phyloP scores from a whole-genome alignment of 1,140 invertebrate genomes.

The Laupala kohalensis region DNA sequence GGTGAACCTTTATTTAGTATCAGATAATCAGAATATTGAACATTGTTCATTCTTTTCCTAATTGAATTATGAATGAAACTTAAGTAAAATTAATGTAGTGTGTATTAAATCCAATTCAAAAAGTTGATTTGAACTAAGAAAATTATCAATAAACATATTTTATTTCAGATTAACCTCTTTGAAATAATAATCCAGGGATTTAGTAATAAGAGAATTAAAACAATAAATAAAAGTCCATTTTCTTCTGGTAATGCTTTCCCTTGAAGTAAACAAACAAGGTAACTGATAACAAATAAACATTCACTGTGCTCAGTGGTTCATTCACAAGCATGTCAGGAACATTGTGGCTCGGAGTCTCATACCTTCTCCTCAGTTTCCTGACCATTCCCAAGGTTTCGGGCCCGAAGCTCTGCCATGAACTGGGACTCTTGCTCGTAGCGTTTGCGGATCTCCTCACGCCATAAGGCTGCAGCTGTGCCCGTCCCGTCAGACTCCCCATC shows the following conservation, averaged over 20 bases:
- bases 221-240: too few relatives aligned
- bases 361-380: conserved; percentile 30
- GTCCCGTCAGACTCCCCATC: conserved; percentile 39
- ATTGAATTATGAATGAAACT: background rate
- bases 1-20: background rate
- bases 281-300: too few relatives aligned
- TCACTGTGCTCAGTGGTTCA: too few relatives aligned
- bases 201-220: too few relatives aligned
- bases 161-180: too few relatives aligned
- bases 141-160: too few relatives aligned
- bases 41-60: background rate
- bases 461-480: conserved; percentile 35
- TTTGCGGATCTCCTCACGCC: conserved; percentile 50
- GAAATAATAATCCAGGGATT: too few relatives aligned
- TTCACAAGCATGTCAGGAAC: background rate
- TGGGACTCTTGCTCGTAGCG: conserved; percentile 48
- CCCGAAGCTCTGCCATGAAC: conserved; percentile 45
- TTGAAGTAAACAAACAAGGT: too few relatives aligned
- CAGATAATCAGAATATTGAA: background rate
- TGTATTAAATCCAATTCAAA: too few relatives aligned
- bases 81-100: too few relatives aligned
- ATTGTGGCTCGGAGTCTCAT: conserved; percentile 17
- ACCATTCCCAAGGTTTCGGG: conserved; percentile 36
- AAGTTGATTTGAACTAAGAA: too few relatives aligned
- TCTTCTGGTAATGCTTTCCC: too few relatives aligned